Evolutionary conservation across 2,888 invertebrate species (phyloP).

Genomic region (Dendrolimus pini): DNA sequence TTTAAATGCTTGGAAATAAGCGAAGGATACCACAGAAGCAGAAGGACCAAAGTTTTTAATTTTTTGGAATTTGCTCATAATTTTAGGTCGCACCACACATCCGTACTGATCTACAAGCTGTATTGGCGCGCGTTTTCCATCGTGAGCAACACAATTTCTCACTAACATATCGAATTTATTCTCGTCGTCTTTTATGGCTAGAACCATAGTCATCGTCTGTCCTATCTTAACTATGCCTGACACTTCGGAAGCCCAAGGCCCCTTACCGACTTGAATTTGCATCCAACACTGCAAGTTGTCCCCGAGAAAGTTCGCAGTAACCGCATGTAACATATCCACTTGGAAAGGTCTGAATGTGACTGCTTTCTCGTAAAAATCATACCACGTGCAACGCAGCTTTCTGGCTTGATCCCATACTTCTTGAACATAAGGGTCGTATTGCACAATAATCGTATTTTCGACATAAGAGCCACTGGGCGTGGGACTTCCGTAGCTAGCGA

Average conservation of each 20-base stretch:
- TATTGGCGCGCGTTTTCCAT: conserved; percentile 94
- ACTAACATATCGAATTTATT: conserved; percentile 97
- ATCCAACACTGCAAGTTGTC: conserved; percentile 98
- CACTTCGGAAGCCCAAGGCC: conserved; percentile 98
- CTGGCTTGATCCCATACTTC: conserved; percentile 97
- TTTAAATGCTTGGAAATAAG: conserved; percentile 97
- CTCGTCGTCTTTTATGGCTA: conserved; percentile 96
- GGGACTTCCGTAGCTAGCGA: conserved; percentile 88
- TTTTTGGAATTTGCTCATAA: conserved; percentile 97
- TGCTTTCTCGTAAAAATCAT: conserved; percentile 96
- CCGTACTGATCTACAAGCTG: conserved; percentile 95
- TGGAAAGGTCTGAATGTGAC: conserved; percentile 97
- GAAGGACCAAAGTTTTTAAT: conserved; percentile 97
- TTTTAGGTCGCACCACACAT: conserved; percentile 94
- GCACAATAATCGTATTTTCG: conserved; percentile 95
- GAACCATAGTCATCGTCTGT: conserved; percentile 97
- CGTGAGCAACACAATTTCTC: conserved; percentile 95
- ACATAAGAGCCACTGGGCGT: conserved; percentile 95
- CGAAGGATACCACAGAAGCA: conserved; percentile 95
- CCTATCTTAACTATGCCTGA: conserved; percentile 97
- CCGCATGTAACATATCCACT: conserved; percentile 96
- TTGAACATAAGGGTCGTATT: conserved; percentile 96
- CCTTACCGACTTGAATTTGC: conserved; percentile 97
- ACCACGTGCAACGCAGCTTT: conserved; percentile 95
- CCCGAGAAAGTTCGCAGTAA: conserved; percentile 96